Conservation (phyloP, 2,888 invertebrate genomes). For the Dione juno region DNA sequence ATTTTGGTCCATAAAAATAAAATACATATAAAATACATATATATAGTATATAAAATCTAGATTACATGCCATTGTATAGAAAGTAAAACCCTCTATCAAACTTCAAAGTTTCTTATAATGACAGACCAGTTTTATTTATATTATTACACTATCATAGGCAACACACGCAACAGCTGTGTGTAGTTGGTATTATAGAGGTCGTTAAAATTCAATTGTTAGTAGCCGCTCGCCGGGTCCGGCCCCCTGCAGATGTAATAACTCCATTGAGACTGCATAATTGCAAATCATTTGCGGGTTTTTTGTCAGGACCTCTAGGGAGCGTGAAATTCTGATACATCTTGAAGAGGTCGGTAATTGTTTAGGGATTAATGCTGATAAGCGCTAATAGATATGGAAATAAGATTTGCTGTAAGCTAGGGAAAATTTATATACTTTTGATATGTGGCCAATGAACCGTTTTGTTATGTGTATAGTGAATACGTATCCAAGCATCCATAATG, state of each 20-base stretch:
- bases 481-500: too few relatives aligned
- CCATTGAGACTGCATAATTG: conserved; percentile 82
- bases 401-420: not conserved
- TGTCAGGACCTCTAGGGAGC: conserved; percentile 50
- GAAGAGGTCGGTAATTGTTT: conserved; percentile 36
- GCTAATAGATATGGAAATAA: conserved; percentile 24
- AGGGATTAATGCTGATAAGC: conserved; percentile 21
- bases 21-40: too few relatives aligned
- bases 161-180: conserved; percentile 53
- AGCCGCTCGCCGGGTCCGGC: conserved; percentile 64
- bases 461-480: not conserved
- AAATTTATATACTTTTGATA: not conserved
- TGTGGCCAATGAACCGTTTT: not conserved
- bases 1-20: too few relatives aligned
- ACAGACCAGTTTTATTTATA: too few relatives aligned
- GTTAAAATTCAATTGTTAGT: conserved; percentile 82
- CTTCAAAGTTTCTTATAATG: too few relatives aligned
- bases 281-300: conserved; percentile 81
- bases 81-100: not conserved
- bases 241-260: conserved; percentile 78
- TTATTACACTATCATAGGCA: conserved; percentile 10
- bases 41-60: too few relatives aligned
- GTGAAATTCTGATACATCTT: conserved; percentile 49
- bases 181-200: conserved; percentile 69
- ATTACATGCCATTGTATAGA: too few relatives aligned